Evolutionary conservation across 2,888 invertebrate genomes (phyloP).

Genomic region (Aplocera efformata): DNA sequence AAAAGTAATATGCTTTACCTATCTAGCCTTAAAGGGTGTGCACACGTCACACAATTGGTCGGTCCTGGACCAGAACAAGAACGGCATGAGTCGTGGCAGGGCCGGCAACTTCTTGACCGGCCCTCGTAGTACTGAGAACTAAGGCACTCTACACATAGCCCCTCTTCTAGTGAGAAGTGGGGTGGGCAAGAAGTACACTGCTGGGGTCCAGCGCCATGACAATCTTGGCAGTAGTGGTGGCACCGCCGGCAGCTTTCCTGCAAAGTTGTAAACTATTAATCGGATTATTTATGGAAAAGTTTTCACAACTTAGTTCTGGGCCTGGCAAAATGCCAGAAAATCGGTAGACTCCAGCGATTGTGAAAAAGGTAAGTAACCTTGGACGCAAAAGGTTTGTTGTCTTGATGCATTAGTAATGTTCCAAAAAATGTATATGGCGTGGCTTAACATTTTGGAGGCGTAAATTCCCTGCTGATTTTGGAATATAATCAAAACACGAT

Average conservation of each 20-base stretch:
- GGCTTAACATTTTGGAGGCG: no score
- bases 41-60: constrained; percentile 85
- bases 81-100: constrained; percentile 85
- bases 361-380: no score
- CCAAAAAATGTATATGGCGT: no score
- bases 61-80: constrained; percentile 87
- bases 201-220: constrained; percentile 89
- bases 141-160: constrained; percentile 87
- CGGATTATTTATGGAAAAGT: no score
- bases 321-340: no score
- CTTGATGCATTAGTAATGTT: no score
- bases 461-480: no score
- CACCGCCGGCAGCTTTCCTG: constrained; percentile 85
- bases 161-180: constrained; percentile 85
- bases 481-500: no score
- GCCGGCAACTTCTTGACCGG: constrained; percentile 84
- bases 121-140: constrained; percentile 87
- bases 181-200: constrained; percentile 87
- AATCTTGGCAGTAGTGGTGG: constrained; percentile 93
- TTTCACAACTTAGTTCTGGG: no score
- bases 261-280: background rate
- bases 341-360: no score
- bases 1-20: constrained; percentile 50
- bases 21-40: constrained; percentile 85
- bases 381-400: no score